Conservation (phyloP, 2,888 invertebrate species). For the Trypoxylon attenuatum region DNA sequence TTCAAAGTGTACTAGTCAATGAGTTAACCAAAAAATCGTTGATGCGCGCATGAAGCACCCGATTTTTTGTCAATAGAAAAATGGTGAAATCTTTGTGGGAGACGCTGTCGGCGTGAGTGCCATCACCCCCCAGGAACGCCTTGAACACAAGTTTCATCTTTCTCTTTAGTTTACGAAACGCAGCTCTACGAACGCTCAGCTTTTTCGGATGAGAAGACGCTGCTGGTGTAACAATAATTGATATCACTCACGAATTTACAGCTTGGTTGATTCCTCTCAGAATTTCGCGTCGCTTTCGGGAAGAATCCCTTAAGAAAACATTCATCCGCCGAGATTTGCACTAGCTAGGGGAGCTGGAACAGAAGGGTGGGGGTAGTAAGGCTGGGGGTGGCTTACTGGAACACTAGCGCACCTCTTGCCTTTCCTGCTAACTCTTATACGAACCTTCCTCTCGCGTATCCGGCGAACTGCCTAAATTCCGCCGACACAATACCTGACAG, state of each 20-base stretch:
- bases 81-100: slow-evolving; percentile 63
- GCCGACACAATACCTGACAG: background rate
- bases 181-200: slow-evolving; percentile 8
- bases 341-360: slow-evolving; percentile 68
- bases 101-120: slow-evolving; percentile 68
- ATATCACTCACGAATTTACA: slow-evolving; percentile 60
- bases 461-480: background rate
- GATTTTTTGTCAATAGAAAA: slow-evolving; percentile 51
- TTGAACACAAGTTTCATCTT: slow-evolving; percentile 63
- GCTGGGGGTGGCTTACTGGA: slow-evolving; percentile 59
- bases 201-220: background rate
- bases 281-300: slow-evolving; percentile 65
- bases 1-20: slow-evolving; percentile 54
- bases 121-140: slow-evolving; percentile 69
- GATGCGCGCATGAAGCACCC: slow-evolving; percentile 21
- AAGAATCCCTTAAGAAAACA: slow-evolving; percentile 73
- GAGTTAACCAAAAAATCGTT: slow-evolving; percentile 61
- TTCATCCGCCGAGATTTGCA: slow-evolving; percentile 73
- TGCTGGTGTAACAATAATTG: slow-evolving; percentile 16
- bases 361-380: slow-evolving; percentile 64
- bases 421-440: slow-evolving; percentile 39
- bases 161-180: slow-evolving; percentile 52
- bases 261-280: slow-evolving; percentile 48
- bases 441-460: slow-evolving; percentile 28
- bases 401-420: slow-evolving; percentile 50